Evolutionary conservation across 1,140 invertebrate species (phyloP).

Genomic region (Psilanteris sp.): DNA sequence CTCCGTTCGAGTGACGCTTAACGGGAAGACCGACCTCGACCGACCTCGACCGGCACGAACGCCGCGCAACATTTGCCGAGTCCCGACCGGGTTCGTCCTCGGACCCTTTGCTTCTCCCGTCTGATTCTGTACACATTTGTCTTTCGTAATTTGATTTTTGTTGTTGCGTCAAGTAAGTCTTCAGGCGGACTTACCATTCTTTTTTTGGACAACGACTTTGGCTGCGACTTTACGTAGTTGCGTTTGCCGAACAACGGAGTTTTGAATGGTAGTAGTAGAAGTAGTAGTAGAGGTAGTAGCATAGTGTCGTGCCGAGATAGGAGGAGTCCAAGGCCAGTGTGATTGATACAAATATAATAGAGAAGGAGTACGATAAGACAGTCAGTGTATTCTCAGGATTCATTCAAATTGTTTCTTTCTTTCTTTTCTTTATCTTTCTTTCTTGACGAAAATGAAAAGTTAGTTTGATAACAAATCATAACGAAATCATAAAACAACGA

Average conservation of each 20-base stretch:
- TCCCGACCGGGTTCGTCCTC: constrained; percentile 25
- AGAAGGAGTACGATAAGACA: constrained; percentile 80
- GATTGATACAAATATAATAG: constrained; percentile 81
- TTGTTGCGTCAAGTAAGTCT: constrained; percentile 77
- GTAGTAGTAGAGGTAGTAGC: constrained; percentile 78
- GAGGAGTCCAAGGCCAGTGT: constrained; percentile 81
- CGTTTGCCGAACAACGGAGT: constrained; percentile 79
- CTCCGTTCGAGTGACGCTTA: too few relatives aligned
- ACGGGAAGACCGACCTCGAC: too few relatives aligned
- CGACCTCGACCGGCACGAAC: constrained; percentile 26
- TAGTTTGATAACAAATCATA: constrained; percentile 45
- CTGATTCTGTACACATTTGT: constrained; percentile 40
- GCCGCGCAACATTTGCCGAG: constrained; percentile 44
- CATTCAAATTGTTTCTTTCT: constrained; percentile 47
- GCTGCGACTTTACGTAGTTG: constrained; percentile 80
- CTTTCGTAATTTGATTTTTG: constrained; percentile 37
- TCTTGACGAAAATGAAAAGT: constrained; percentile 63
- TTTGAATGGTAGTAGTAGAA: constrained; percentile 78
- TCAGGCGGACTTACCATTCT: constrained; percentile 81
- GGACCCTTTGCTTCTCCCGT: constrained; percentile 64
- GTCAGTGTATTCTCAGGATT: constrained; percentile 74
- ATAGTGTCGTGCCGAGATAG: constrained; percentile 81
- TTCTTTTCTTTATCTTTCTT: constrained; percentile 33
- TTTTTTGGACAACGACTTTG: constrained; percentile 82
- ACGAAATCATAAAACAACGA: constrained; percentile 31